phyloP scores from a whole-genome alignment of 2,113 vertebrate genomes.

The Grantiella picta region DNA sequence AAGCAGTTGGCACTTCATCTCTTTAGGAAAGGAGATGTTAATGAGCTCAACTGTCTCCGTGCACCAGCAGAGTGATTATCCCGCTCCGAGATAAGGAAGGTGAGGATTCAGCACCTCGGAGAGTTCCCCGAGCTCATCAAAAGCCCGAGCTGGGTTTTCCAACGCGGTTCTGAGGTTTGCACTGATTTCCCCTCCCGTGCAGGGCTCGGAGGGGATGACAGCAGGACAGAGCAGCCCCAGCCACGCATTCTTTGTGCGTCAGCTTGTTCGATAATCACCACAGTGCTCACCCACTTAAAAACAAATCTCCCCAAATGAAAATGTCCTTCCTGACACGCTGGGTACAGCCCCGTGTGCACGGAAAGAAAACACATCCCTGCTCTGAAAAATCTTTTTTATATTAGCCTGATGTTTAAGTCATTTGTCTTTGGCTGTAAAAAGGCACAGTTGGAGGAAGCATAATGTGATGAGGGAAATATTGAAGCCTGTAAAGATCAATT shows the following conservation, averaged over 20 bases:
- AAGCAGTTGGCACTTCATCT: background rate
- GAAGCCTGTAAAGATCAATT: background rate
- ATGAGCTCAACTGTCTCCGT: background rate
- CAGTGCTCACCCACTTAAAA: background rate
- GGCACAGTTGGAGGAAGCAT: background rate
- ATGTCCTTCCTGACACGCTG: background rate
- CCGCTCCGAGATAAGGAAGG: background rate
- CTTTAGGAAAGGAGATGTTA: background rate
- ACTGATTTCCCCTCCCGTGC: background rate
- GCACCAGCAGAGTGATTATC: background rate
- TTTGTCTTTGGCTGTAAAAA: background rate
- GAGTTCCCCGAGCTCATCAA: background rate
- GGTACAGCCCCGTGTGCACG: rapidly evolving
- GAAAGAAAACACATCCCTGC: background rate
- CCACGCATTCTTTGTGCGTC: background rate
- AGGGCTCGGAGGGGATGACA: background rate
- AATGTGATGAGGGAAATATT: background rate
- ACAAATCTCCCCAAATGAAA: background rate
- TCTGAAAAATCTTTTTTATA: background rate
- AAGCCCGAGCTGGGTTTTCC: background rate
- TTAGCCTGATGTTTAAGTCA: background rate
- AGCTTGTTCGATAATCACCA: background rate
- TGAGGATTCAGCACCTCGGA: background rate
- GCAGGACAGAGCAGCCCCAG: background rate
- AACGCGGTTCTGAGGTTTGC: background rate